Evolutionary conservation across 2,113 vertebrate species (phyloP).

Genomic region (Pterocles orientalis): DNA sequence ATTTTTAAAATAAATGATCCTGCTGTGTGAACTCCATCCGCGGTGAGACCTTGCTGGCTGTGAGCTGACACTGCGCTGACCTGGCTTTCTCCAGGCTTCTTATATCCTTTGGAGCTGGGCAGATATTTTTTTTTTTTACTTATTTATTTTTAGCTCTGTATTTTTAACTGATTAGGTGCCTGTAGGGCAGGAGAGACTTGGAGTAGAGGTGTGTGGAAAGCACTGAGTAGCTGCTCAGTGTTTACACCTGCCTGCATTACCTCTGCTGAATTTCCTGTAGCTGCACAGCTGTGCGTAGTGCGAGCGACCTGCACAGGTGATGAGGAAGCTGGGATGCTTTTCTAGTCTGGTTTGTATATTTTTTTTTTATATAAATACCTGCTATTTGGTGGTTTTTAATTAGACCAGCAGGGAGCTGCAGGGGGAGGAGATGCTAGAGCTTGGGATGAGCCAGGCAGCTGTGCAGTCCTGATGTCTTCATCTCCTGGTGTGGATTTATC

Average conservation of each 20-base stretch:
- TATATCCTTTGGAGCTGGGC: neutral
- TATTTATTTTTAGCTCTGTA: neutral
- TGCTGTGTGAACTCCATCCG: constrained; percentile 13
- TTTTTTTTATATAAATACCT: neutral
- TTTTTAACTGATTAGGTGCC: neutral
- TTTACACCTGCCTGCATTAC: neutral
- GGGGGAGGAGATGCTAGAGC: neutral
- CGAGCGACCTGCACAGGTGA: fast-evolving
- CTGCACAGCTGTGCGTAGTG: fast-evolving
- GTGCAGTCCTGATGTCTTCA: neutral
- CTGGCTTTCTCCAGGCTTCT: neutral
- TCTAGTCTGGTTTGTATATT: neutral
- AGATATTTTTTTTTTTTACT: neutral
- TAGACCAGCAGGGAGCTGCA: neutral
- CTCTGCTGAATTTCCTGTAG: neutral
- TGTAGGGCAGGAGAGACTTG: neutral
- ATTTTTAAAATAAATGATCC: constrained; percentile 69
- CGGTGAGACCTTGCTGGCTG: neutral
- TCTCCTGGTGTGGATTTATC: neutral
- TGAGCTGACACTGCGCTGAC: neutral
- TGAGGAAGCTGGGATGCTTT: neutral
- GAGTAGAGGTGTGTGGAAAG: neutral
- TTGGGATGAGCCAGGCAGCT: neutral
- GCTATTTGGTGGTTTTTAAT: neutral
- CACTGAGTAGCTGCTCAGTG: neutral